phyloP scores from a whole-genome alignment of 2,888 invertebrate genomes.

The Drosophila rubida region DNA sequence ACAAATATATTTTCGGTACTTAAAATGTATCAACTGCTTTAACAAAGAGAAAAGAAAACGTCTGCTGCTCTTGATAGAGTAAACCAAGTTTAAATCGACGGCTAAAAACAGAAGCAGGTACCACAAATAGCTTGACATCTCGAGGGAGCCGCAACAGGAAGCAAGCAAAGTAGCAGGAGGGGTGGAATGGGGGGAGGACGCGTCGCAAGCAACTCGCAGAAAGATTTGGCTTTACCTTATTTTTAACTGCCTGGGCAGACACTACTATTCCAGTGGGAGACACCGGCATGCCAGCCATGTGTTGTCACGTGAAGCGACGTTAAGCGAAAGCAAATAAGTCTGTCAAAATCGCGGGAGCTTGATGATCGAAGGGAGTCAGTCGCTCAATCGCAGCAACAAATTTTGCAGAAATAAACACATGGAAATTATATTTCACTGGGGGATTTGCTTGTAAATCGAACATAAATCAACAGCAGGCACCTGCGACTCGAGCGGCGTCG shows the following conservation, averaged over 20 bases:
- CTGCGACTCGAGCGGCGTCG: slow-evolving; percentile 40
- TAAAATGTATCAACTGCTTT: too few relatives aligned
- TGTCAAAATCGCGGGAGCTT: slow-evolving; percentile 34
- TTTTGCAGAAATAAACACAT: slow-evolving; percentile 69
- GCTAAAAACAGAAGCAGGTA: slow-evolving; percentile 23
- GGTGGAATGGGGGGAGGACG: background rate
- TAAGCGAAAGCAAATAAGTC: slow-evolving; percentile 40
- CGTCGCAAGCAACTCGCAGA: background rate
- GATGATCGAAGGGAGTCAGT: slow-evolving; percentile 39
- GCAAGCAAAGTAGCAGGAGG: background rate
- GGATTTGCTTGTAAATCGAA: slow-evolving; percentile 75
- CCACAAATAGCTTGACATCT: slow-evolving; percentile 42
- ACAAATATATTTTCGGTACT: too few relatives aligned
- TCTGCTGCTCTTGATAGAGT: background rate
- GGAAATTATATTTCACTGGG: slow-evolving; percentile 74
- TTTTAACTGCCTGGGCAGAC: slow-evolving; percentile 37
- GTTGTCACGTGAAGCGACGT: slow-evolving; percentile 24
- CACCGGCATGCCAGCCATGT: slow-evolving; percentile 21
- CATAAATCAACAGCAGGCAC: slow-evolving; percentile 66
- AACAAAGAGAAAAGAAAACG: too few relatives aligned
- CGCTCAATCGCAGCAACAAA: slow-evolving; percentile 60
- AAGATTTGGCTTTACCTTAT: slow-evolving; percentile 29
- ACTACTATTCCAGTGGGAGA: slow-evolving; percentile 37
- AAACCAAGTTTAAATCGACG: slow-evolving; percentile 13
- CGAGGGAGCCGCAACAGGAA: slow-evolving; percentile 12